Evolutionary conservation across 2,113 vertebrate genomes (phyloP).

Genomic region (Tinamus guttatus): DNA sequence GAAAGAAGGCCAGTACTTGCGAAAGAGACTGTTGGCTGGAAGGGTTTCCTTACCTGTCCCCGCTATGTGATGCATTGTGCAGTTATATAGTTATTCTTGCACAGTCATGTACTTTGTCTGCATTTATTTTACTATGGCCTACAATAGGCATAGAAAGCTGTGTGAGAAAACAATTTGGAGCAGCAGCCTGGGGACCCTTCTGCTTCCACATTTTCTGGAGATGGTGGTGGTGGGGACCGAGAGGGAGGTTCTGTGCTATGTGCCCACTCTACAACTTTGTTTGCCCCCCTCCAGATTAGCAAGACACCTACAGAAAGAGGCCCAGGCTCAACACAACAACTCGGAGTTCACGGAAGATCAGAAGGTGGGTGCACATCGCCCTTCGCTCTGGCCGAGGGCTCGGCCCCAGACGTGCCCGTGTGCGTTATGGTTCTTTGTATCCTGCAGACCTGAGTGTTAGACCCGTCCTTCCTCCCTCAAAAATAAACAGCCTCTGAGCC

Average conservation of each 20-base stretch:
- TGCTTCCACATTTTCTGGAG: background rate
- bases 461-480: background rate
- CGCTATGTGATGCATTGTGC: background rate
- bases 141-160: background rate
- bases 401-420: background rate
- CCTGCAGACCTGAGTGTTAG: background rate
- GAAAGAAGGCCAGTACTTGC: background rate
- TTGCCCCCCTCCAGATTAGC: slow-evolving; percentile 85
- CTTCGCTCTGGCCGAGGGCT: background rate
- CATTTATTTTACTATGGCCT: background rate
- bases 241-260: background rate
- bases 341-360: slow-evolving; percentile 96
- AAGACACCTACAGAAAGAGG: slow-evolving; percentile 95
- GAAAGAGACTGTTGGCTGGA: background rate
- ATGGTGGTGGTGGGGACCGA: background rate
- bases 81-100: background rate
- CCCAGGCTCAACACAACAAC: slow-evolving; percentile 89
- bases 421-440: background rate
- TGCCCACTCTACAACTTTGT: slow-evolving; percentile 28
- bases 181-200: background rate
- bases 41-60: background rate
- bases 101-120: background rate
- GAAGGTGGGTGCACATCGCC: slow-evolving; percentile 83
- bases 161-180: background rate
- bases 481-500: background rate